A percentile compares a stretch with the other conserved stretches of the same genome.
These are phyloP conservation scores for Agelastica alni DNA, from an alignment of 2,888 invertebrate species.

Conservation along the genomic window DNA sequence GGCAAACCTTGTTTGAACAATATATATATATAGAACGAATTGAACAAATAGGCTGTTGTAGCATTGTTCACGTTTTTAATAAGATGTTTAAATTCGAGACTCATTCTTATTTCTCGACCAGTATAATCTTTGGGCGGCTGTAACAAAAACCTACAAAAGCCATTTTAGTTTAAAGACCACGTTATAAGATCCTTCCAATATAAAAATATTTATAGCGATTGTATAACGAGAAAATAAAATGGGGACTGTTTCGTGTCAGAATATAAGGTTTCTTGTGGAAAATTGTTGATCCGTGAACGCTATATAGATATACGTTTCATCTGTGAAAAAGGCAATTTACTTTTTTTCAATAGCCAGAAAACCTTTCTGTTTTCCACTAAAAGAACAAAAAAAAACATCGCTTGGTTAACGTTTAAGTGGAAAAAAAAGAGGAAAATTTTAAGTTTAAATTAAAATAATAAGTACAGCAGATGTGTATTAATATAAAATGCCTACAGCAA, in stretches of 20 bases:
- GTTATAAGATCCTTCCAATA: constrained; percentile 9
- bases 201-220: constrained; percentile 13
- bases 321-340: constrained; percentile 31
- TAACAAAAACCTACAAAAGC: constrained; percentile 3
- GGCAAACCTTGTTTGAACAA: no score
- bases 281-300: constrained; percentile 37
- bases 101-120: no score
- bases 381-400: constrained; percentile 9
- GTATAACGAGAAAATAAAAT: constrained; percentile 23
- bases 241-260: constrained; percentile 12
- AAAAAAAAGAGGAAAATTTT: not conserved
- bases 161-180: constrained; percentile 7
- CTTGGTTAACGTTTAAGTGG: constrained; percentile 1
- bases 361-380: constrained; percentile 10
- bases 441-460: constrained; percentile 2
- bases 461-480: not conserved
- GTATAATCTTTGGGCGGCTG: not conserved
- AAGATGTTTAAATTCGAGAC: no score
- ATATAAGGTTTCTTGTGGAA: constrained; percentile 23
- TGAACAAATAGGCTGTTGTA: no score
- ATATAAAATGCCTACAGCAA: no score
- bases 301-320: constrained; percentile 32
- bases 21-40: no score
- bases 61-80: no score
- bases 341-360: constrained; percentile 27